Evolutionary conservation across 2,113 vertebrate genomes (phyloP).

Genomic region (Columbina picui): DNA sequence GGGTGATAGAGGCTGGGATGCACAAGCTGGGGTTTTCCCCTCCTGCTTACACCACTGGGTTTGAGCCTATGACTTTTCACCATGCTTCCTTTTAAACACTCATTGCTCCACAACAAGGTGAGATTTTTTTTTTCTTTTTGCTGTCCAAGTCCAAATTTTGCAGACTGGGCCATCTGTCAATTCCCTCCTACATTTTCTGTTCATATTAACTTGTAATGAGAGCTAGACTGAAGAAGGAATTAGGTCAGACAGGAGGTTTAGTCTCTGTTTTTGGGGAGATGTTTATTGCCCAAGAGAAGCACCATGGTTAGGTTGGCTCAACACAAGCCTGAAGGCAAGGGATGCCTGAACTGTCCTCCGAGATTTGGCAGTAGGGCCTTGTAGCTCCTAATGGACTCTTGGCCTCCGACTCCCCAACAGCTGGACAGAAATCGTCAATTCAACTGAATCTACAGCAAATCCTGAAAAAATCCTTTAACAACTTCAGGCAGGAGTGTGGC

Average conservation of each 20-base stretch:
- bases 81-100: not conserved
- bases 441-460: constrained; percentile 27
- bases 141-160: constrained; percentile 59
- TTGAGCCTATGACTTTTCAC: not conserved
- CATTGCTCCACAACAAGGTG: not conserved
- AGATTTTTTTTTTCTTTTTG: not conserved
- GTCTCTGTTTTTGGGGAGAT: constrained; percentile 39
- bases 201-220: constrained; percentile 63
- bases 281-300: constrained; percentile 34
- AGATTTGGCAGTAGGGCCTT: constrained; percentile 1
- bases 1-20: not conserved
- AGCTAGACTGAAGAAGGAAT: constrained; percentile 63
- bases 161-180: constrained; percentile 65
- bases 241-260: constrained; percentile 60
- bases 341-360: constrained; percentile 10
- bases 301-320: constrained; percentile 4
- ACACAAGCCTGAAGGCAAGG: not conserved
- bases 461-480: not conserved
- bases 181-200: constrained; percentile 65
- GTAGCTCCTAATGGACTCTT: not conserved
- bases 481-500: not conserved
- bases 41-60: fast-evolving
- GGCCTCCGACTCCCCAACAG: not conserved
- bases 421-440: not conserved
- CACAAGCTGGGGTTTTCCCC: not conserved